A percentile compares a stretch with the other conserved stretches of the same genome.
These are phyloP conservation scores for Elysia crispata DNA, from an alignment of 2,888 invertebrate genomes.

Conservation along the genomic window DNA sequence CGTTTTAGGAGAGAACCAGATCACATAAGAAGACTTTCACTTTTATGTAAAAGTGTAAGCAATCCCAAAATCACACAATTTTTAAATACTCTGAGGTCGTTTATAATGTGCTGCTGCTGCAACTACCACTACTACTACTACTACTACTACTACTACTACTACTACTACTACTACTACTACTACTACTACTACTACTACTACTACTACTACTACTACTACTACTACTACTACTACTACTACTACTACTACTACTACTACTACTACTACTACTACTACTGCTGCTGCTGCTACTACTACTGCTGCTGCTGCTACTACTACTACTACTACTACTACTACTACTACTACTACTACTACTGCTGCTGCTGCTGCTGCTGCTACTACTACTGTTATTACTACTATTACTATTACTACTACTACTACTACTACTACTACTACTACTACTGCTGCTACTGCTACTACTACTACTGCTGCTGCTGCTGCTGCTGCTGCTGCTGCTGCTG, in stretches of 20 bases:
- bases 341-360: neutral
- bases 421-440: constrained; percentile 37
- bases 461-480: constrained; percentile 40
- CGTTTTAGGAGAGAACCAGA: no score
- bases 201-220: constrained; percentile 10
- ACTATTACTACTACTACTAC: constrained; percentile 1
- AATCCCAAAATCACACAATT: no score
- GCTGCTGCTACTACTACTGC: constrained; percentile 37
- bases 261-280: constrained; percentile 40
- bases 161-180: constrained; percentile 3
- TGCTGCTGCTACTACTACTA: constrained; percentile 14
- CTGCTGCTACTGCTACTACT: constrained; percentile 39
- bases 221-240: constrained; percentile 36
- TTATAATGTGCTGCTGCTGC: no score
- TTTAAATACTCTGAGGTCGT: no score
- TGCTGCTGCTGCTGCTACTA: neutral
- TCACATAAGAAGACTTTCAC: no score
- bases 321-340: constrained; percentile 20
- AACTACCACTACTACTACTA: neutral
- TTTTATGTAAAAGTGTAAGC: no score
- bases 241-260: constrained; percentile 37
- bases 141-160: constrained; percentile 12
- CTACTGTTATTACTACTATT: neutral
- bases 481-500: constrained; percentile 10
- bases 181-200: constrained; percentile 20